Evolutionary conservation across 2,113 vertebrate species (phyloP).

Genomic region (Circaetus gallicus): DNA sequence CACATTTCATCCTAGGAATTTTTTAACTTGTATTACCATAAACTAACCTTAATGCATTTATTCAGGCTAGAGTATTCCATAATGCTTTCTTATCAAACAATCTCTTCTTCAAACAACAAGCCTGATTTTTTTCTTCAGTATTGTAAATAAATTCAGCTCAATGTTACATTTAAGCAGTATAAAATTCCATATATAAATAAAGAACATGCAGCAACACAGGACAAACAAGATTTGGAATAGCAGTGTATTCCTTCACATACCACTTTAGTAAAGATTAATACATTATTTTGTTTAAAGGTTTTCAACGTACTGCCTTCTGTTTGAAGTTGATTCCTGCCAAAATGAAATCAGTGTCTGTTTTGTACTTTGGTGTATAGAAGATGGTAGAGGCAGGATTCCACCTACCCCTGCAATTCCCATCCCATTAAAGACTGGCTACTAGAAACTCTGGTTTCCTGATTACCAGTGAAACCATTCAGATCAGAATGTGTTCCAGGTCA

Average conservation of each 20-base stretch:
- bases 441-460: neutral
- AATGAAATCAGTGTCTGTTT: neutral
- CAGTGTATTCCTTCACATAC: neutral
- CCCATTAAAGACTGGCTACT: neutral
- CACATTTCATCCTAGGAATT: neutral
- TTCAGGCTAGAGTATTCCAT: neutral
- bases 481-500: neutral
- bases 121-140: neutral
- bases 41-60: neutral
- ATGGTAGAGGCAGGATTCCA: neutral
- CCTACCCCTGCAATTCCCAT: neutral
- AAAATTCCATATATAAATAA: neutral
- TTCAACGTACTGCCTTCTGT: neutral
- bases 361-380: neutral
- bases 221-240: neutral
- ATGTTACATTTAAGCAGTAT: neutral
- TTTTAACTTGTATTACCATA: neutral
- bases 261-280: neutral
- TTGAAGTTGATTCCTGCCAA: neutral
- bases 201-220: neutral
- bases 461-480: neutral
- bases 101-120: neutral
- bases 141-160: neutral
- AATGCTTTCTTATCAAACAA: neutral
- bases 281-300: neutral